Evolutionary conservation across 1,140 invertebrate species (phyloP), one percentile per base, ranked within the genome.

Genomic region (Heterodera carotae): DNA sequence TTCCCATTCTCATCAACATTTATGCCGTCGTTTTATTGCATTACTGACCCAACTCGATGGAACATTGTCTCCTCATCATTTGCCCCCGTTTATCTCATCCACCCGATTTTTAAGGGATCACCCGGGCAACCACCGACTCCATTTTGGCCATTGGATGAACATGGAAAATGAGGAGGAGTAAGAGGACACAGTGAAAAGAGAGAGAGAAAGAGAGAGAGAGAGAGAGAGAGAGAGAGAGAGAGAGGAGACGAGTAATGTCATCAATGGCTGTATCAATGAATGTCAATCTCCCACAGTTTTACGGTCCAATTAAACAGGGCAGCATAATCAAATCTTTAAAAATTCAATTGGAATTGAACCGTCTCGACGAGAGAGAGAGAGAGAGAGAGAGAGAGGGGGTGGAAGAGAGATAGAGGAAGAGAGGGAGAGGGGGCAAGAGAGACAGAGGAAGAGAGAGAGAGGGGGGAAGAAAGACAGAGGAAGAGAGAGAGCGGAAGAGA

Each of bases 1-100:
- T 67, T 67, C 66, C 22, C n/a, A 5, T 67, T 39, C 66, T n/a
- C 66, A 33, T 39, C 36, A 67, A 67, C 48, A 53, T 53, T 53
- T 53, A 18, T 53, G 12, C 48, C 48, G 39, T 43, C 39, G 0
- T 53, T 53, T 53, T 53, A 53, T 53, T 53, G 48, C 48, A 53
- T 53, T 53, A 53, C 18, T 4, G 12, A 22, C 6, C 48, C 48
- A 15, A 53, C 18, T 53, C 48, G 18, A 22, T 53, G 18, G 48
- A 53, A 53, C 1, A 53, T 53, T 53, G 48, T 53, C 48, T 12
- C 12, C 39, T 2, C 12, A 10, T 18, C 18, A 18, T 22, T 18
- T 53, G 12, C 22, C 12, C 48, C 39, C 39, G 12, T 39, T 39
- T 39, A 39, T 53, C 48, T 22, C 48, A 53, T 53, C 12, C 48